Evolutionary conservation across 2,113 vertebrate species (phyloP), one percentile per base, ranked within the genome.

Genomic region (Morone chrysops): DNA sequence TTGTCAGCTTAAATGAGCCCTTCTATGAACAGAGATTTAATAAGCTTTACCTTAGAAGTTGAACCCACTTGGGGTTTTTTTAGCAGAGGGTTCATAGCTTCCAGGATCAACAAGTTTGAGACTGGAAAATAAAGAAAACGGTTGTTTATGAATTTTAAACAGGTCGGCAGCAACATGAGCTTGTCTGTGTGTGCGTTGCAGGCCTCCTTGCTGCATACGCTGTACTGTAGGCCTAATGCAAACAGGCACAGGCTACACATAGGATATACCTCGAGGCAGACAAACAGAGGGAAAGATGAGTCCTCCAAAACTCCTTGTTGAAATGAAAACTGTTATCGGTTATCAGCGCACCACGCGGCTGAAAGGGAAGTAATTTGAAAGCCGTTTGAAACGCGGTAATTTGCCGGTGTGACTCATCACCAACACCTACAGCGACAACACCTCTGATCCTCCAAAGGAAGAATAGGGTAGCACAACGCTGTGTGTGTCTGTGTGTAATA

Each of bases 301-400:
- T 93, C 94, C 93, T 95, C 91, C 90, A 95, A 92, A 95, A 92
- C 93, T 95, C 94, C 92, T 94, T 94, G 92, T 94, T 91, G 89
- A 92, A 94, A 92, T 93, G 91, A 94, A 94, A 95, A 93, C 88
- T 94, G 94, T 96, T 95, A 96, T 95, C 93, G 75, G 94, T 95
- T 94, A 95, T 95, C 94, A 93, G 93, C 59, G 81, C 92, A 81
- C 90, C 90, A 90, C 87, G 92, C 72, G 73, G 94, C 94, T 94
- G 94, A 91, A 94, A 94, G 93, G 93, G 92, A 95, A 95, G 95
- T 95, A 80, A 95, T 96, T 95, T 95, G 93, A 95, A 94, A 93
- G 93, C 92, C 70, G 93, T 93, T 95, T 95, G 94, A 95, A 95
- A 95, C 87, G 88, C 91, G 82, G 94, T 93, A 94, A 96, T 96